Percentiles rank a stretch among this genome's conserved stretches.
phyloP scores from a whole-genome alignment of 2,888 invertebrate genomes.

The Macrophya annulata region DNA sequence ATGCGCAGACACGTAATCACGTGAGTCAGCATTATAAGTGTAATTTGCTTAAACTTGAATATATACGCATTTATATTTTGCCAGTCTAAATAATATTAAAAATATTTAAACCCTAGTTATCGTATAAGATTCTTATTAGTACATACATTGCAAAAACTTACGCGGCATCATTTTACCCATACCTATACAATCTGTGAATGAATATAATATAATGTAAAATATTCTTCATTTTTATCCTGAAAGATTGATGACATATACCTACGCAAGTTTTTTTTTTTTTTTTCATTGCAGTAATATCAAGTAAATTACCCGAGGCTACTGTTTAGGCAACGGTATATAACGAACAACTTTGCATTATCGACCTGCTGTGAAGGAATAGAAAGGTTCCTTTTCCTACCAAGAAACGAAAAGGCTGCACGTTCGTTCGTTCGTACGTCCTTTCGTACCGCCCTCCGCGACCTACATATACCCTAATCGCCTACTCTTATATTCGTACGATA shows the following conservation, averaged over 20 bases:
- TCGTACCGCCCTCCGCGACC: constrained; percentile 55
- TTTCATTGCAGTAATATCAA: neutral
- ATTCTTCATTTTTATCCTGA: neutral
- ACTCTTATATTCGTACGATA: neutral
- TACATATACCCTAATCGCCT: constrained; percentile 49
- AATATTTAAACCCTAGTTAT: neutral
- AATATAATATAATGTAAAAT: neutral
- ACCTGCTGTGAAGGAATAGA: constrained; percentile 39
- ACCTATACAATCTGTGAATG: too few species aligned
- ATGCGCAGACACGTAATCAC: neutral
- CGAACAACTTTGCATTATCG: constrained; percentile 54
- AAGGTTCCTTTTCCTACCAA: constrained; percentile 20
- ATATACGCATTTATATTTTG: neutral
- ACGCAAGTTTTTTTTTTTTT: neutral
- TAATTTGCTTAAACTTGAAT: neutral
- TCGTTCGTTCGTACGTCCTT: constrained; percentile 42
- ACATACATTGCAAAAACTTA: neutral
- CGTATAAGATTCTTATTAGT: neutral
- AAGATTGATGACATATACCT: neutral
- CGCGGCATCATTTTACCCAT: too few species aligned
- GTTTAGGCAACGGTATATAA: constrained; percentile 28
- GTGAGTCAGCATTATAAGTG: neutral
- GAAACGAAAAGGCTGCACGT: constrained; percentile 32
- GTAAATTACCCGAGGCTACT: constrained; percentile 6
- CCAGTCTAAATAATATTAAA: neutral